phyloP scores from a whole-genome alignment of 2,888 invertebrate genomes.

The Agriotes lineatus region DNA sequence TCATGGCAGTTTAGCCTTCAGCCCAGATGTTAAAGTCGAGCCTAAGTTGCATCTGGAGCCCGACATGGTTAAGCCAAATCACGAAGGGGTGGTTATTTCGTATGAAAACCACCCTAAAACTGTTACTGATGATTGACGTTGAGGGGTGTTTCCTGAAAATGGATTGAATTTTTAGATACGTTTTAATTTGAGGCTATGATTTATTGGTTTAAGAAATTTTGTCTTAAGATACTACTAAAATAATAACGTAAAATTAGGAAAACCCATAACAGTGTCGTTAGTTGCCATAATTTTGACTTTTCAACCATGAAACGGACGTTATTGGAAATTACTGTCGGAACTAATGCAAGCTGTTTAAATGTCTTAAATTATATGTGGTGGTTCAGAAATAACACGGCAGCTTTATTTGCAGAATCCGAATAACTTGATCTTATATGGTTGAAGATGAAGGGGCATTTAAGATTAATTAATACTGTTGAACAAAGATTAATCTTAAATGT shows the following conservation, averaged over 20 bases:
- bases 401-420: no score
- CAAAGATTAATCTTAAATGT: no score
- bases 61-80: slow-evolving; percentile 71
- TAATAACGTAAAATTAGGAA: background rate
- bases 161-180: slow-evolving; percentile 3
- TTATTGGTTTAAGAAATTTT: slow-evolving; percentile 12
- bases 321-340: no score
- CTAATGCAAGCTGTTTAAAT: no score
- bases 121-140: background rate
- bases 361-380: no score
- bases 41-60: slow-evolving; percentile 72
- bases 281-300: background rate
- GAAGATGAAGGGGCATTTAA: no score
- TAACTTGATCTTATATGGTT: no score
- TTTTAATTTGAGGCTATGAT: slow-evolving; percentile 24
- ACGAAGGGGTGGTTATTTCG: slow-evolving; percentile 72
- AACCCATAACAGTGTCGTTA: background rate
- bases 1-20: slow-evolving; percentile 69
- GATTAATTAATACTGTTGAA: no score
- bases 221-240: slow-evolving; percentile 17
- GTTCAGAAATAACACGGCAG: no score
- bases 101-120: slow-evolving; percentile 63
- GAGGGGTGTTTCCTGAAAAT: background rate
- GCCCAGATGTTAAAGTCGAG: slow-evolving; percentile 64
- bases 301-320: background rate